Evolutionary conservation across 1,140 invertebrate species (phyloP), one percentile per base, ranked within the genome.

Genomic region (Scaptomyza pallida): DNA sequence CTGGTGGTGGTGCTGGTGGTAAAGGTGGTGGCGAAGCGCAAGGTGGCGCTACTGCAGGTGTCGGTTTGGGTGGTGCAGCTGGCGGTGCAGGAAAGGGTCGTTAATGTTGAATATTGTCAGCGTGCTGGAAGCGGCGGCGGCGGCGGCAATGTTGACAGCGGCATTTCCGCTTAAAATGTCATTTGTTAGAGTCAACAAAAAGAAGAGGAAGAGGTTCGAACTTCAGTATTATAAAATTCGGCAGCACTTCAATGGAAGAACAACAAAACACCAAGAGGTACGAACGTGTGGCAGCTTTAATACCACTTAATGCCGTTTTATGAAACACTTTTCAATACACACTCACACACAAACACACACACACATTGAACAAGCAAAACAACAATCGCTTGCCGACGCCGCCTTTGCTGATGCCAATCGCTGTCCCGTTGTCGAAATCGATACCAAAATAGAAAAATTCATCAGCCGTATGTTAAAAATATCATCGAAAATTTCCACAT

Each of bases 381-480:
- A 56, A 45, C 52, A 37, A 10, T 51, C 33, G 59, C 6, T 17
- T 47, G 51, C 17, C 51, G 40, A 5, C 52, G 43, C 10, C 35
- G 30, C 61, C 23, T 30, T 8, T 30, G 26, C 26, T 9, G 43
- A 30, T 45, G 50, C 26, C 55, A 41, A 12, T 54, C 41, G 63
- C 13, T 37, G 51, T 15, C 50, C 37, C 8, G 33, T 15, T 40
- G 50, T 70, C 35, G 35, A 61, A 71, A 50, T 63, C 33, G 51
- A 60, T 54, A 67, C 67, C 63, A 10, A 78, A 82, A 83, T 82
- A 83, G 75, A 83, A 75, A n/a, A 78, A 78, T 73, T 78, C 75
- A 83, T 83, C 55, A 78, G 57, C 50, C 54, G 64, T 56, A 67
- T 72, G 75, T 78, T 83, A 83, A 78, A 83, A 83, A 75, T 83